phyloP scores from a whole-genome alignment of 30 jellyfish, hydroid and myxozoan species.

The Calvadosia cruxmelitensis region DNA sequence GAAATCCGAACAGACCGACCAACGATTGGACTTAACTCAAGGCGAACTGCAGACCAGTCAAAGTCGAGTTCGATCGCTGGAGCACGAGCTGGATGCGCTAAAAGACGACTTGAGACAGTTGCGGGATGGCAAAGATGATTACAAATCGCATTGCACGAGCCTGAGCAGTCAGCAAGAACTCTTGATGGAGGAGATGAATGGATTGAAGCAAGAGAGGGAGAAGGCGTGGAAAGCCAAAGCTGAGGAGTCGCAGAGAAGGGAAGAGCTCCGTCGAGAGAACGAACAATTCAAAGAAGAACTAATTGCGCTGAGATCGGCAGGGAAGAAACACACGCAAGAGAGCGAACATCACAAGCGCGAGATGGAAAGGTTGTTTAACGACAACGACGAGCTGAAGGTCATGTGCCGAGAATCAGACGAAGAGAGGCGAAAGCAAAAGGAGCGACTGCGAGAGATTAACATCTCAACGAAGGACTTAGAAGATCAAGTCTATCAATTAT shows the following conservation, averaged over 20 bases:
- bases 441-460: conserved; percentile 49
- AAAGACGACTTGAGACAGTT: conserved; percentile 46
- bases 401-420: conserved; percentile 51
- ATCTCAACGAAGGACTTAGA: conserved; percentile 75
- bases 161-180: conserved; percentile 65
- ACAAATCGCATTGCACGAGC: conserved; percentile 49
- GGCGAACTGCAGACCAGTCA: conserved; percentile 64
- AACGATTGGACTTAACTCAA: conserved; percentile 28
- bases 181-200: conserved; percentile 28
- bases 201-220: conserved; percentile 55
- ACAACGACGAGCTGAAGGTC: conserved; percentile 63
- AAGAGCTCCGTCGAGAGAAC: conserved; percentile 14
- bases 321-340: conserved; percentile 42
- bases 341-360: conserved; percentile 74
- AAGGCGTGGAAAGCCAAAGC: conserved; percentile 38
- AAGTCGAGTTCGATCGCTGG: conserved; percentile 42
- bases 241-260: conserved; percentile 34
- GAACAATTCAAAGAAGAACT: conserved; percentile 46
- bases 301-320: conserved; percentile 26
- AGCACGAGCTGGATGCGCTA: conserved; percentile 53
- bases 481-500: conserved; percentile 67
- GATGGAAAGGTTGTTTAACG: conserved; percentile 32
- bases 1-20: conserved; percentile 60
- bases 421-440: conserved; percentile 40
- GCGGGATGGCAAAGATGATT: conserved; percentile 68